Base-by-base conservation (phyloP, 2,888 invertebrate genomes). In the Coelopa pilipes region DNA sequence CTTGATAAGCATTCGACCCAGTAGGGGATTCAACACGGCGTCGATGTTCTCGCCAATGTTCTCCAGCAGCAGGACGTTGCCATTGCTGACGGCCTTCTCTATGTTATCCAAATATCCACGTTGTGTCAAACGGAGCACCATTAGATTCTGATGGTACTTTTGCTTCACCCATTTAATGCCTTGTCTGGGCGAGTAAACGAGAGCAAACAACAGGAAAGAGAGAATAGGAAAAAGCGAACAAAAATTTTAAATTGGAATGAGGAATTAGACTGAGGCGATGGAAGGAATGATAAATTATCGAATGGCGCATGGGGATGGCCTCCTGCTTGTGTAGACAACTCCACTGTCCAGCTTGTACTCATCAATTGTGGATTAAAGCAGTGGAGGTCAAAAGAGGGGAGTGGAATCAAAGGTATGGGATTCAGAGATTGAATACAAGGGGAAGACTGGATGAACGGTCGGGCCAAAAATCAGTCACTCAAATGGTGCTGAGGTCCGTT, bases 131-230 rank as follows among this genome's bases (percentile, higher is more conserved):
- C 96, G 91, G 13, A 96, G 89, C 4, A 95, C 91, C 69, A 92
- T 91, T 62, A 98, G 87, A 0, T 89, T 86, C 0, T 91, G 91
- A 0, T 94, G 94, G 86, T 93, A 97, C 82, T 91, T 93, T n/a
- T 90, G 93, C 88, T 96, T 97, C 76, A 98, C 96, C 98, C 98
- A 98, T 87, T 97, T 97, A 70, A 97, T 91, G 19, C 96, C 96
- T 90, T 96, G 96, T 66, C 91, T 91, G 69, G 57, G 17, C 3
- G 46, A 17, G n/a, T n/a, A n/a, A n/a, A n/a, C n/a, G n/a, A n/a
- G n/a, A n/a, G n/a, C n/a, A n/a, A 7, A 7, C 34, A 34, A 34
- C 34, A n/a, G n/a, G 15, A 15, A 70, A 46, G 59, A 21, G 4
- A 59, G 21, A 47, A 70, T 3, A 24, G n/a, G n/a, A n/a, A n/a